phyloP scores from a whole-genome alignment of 2,113 vertebrate species.

The Phyllostomus discolor region DNA sequence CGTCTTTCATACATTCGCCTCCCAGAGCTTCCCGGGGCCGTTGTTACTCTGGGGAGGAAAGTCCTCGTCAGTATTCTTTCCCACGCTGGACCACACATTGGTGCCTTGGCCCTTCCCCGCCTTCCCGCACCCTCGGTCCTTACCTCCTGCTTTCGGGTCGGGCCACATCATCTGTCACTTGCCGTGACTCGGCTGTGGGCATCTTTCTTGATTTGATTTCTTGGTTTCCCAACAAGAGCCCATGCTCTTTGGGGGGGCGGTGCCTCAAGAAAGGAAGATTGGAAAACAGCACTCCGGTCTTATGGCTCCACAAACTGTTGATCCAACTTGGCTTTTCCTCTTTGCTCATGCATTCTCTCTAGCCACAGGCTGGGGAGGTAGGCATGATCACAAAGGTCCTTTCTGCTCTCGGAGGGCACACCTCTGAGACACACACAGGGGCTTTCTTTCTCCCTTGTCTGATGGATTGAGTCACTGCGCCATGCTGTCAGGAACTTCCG shows the following conservation, averaged over 20 bases:
- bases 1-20: neutral
- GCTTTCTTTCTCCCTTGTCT: neutral
- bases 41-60: neutral
- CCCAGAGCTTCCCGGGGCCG: neutral
- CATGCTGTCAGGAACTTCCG: neutral
- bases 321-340: neutral
- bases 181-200: neutral
- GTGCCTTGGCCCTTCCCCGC: neutral
- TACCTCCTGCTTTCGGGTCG: neutral
- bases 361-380: neutral
- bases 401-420: too few species aligned
- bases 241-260: neutral
- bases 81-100: neutral
- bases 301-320: neutral
- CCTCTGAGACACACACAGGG: neutral
- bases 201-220: conserved; percentile 31
- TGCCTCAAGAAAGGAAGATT: neutral
- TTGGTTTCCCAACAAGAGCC: neutral
- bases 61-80: neutral
- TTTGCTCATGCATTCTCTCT: conserved; percentile 22
- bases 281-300: neutral
- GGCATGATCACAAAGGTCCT: neutral
- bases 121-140: neutral
- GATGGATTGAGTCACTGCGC: neutral
- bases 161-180: neutral